Evolutionary conservation across 2,113 vertebrate genomes (phyloP).

Genomic region (Pseudonaja textilis): DNA sequence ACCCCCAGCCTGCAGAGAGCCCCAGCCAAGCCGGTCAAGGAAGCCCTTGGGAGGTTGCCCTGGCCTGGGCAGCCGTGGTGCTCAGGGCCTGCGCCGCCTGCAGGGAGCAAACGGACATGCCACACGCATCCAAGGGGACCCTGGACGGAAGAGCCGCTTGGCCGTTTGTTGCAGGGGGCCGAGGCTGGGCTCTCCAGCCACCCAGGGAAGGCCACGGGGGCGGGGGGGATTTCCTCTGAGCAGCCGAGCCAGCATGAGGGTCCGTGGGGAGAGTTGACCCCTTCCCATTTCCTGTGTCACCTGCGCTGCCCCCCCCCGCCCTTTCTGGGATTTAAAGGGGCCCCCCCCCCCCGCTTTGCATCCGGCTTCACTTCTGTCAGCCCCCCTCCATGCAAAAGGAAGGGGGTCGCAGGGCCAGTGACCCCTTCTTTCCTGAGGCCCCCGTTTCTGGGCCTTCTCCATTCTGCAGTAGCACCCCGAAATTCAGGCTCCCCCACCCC

Average conservation of each 20-base stretch:
- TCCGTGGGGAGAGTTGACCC: background rate
- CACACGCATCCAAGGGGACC: background rate
- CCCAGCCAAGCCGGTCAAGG: background rate
- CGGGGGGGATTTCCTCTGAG: background rate
- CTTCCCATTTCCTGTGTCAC: background rate
- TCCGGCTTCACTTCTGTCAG: background rate
- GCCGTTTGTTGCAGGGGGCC: background rate
- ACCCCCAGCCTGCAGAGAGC: accelerated
- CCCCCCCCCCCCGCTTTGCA: background rate
- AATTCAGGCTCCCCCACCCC: accelerated
- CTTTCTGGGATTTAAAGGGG: background rate
- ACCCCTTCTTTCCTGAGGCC: no score
- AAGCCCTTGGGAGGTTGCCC: background rate
- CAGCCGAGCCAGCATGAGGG: background rate
- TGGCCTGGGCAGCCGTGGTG: background rate
- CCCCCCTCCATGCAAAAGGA: background rate
- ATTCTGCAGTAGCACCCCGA: background rate
- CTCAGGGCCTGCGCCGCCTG: no score
- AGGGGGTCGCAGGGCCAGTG: no score
- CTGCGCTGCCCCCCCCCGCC: background rate
- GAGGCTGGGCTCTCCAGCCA: background rate
- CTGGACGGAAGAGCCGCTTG: background rate
- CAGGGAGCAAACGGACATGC: no score
- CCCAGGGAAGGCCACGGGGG: background rate
- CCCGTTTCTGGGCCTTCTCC: no score